Evolutionary conservation across 2,888 invertebrate genomes (phyloP).

Genomic region (Eristalis tenax): DNA sequence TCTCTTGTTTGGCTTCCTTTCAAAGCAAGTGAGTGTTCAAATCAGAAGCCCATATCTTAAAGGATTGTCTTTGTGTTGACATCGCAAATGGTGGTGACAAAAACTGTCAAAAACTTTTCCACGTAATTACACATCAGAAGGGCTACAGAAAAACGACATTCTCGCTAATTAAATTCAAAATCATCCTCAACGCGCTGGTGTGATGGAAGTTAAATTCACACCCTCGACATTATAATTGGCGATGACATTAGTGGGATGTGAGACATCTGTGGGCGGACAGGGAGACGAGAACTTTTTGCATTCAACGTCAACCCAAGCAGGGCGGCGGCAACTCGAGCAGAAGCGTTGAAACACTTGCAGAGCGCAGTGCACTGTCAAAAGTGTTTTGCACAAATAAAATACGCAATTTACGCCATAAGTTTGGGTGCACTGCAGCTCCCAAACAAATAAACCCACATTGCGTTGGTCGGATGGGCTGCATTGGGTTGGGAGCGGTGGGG

Average conservation of each 20-base stretch:
- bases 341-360: conserved; percentile 10
- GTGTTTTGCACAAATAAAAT: conserved; percentile 43
- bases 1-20: background rate
- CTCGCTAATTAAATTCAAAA: conserved; percentile 41
- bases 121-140: conserved; percentile 22
- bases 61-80: background rate
- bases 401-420: conserved; percentile 57
- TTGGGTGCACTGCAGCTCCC: conserved; percentile 29
- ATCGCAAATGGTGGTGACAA: background rate
- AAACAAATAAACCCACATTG: background rate
- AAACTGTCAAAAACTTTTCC: conserved; percentile 21
- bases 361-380: conserved; percentile 18
- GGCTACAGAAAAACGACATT: conserved; percentile 8
- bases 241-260: conserved; percentile 30
- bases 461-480: too few relatives aligned
- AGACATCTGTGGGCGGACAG: conserved; percentile 4
- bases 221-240: conserved; percentile 40
- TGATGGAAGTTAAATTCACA: conserved; percentile 25
- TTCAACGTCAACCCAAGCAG: background rate
- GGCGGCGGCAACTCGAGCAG: background rate
- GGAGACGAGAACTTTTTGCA: conserved; percentile 7
- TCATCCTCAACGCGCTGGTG: background rate
- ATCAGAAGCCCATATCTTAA: background rate
- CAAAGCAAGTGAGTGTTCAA: background rate
- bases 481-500: background rate